Base-by-base conservation (phyloP, 1,140 invertebrate genomes). In the Bombus difficillimus region DNA sequence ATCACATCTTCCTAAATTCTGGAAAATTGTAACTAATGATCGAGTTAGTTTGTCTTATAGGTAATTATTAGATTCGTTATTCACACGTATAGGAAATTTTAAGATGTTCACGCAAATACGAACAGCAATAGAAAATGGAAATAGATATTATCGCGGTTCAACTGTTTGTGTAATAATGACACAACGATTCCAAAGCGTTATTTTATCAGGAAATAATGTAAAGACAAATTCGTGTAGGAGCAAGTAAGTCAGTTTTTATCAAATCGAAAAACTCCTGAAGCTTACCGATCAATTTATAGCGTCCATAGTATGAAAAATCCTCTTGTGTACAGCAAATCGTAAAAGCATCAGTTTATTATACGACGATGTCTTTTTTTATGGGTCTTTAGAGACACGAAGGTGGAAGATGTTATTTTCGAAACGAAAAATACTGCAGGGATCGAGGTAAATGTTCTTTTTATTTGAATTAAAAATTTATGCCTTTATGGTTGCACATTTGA, bases 281-380 rank as follows among this genome's bases (percentile, higher is more conserved):
- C 8, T 77, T 15, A 59, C 13, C 53, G 53, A 62, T 62, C 53
- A 25, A 47, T 43, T 73, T 32, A 73, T n/a, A 39, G 15, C 25
- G 22, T 62, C 12, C 12, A 15, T 32, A n/a, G 28, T 41, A 22
- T 22, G 75, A 62, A 77, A 62, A 59, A 62, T 39, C 34, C 53
- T 77, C 75, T 18, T 15, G 75, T 28, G 75, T 62, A 39, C 57
- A 62, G 34, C 12, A 41, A 25, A 41, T 78, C 75, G 75, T 78
- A 78, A 78, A 78, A 78, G 37, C 28, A 32, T 64, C 28, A 39
- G 57, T 62, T 78, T 66, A 64, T 25, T 78, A 18, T 25, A 39
- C 28, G 28, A 15, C 28, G 34, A 59, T 39, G 74, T 28, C 64
- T 43, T 9, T 64, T 78, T 43, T 66, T 77, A 77, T 62, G 37